A percentile compares a stretch with the other conserved stretches of the same genome.
phyloP scores from a whole-genome alignment of 1,140 invertebrate genomes.

The Zophobas morio region DNA sequence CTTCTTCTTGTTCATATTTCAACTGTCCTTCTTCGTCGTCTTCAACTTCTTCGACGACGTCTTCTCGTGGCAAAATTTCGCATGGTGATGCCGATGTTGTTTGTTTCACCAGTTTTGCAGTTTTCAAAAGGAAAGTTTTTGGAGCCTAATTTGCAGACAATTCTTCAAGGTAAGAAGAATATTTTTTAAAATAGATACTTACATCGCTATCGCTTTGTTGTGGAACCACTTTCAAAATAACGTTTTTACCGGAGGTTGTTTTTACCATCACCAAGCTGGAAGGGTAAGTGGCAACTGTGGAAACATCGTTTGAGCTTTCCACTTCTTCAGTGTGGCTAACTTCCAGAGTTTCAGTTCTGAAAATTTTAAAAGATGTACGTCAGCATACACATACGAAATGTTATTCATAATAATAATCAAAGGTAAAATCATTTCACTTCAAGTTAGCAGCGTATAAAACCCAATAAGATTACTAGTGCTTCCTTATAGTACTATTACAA shows the following conservation, averaged over 20 bases:
- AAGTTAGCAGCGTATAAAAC: too few species aligned
- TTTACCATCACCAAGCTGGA: conserved; percentile 65
- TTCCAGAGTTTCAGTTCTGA: conserved; percentile 51
- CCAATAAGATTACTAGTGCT: too few species aligned
- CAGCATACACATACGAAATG: too few species aligned
- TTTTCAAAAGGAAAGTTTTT: conserved; percentile 59
- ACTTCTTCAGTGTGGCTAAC: conserved; percentile 54
- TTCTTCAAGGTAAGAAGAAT: background rate
- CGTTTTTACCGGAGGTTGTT: conserved; percentile 65
- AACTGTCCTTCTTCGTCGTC: conserved; percentile 54
- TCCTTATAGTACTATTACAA: too few species aligned
- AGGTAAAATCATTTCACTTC: too few species aligned
- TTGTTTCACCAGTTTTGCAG: conserved; percentile 55
- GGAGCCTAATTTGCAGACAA: conserved; percentile 52
- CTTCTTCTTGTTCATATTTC: conserved; percentile 49
- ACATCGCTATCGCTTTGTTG: conserved; percentile 57
- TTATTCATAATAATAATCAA: too few species aligned
- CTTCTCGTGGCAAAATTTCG: conserved; percentile 4
- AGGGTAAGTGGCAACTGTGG: conserved; percentile 54
- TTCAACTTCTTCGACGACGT: conserved; percentile 44
- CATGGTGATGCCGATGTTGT: background rate
- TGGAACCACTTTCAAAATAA: conserved; percentile 65
- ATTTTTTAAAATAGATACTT: conserved; percentile 29
- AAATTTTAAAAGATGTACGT: background rate
- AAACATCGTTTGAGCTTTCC: conserved; percentile 48